These are phyloP conservation scores for Octomys mimax DNA, from an alignment of 2,797 vertebrate genomes.

Conservation along the genomic window DNA sequence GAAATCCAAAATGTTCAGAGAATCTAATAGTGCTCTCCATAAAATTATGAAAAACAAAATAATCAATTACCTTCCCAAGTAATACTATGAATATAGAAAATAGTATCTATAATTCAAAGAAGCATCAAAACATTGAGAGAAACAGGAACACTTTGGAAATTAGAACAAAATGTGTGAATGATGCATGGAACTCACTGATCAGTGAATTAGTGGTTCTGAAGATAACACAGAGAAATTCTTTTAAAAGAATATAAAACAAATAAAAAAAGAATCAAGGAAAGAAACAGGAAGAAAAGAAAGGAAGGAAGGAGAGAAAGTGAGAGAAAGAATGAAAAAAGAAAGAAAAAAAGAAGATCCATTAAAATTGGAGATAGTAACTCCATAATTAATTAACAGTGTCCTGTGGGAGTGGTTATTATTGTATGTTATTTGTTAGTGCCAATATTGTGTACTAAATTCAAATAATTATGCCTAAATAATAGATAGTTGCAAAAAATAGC, in stretches of 20 bases:
- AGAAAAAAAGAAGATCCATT: background rate
- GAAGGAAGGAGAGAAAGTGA: rapidly evolving
- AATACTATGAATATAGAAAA: background rate
- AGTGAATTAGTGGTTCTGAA: background rate
- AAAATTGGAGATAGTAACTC: background rate
- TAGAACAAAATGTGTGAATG: background rate
- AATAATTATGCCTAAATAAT: background rate
- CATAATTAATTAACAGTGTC: background rate
- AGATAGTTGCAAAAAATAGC: background rate
- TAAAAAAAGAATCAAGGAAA: background rate
- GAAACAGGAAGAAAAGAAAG: background rate
- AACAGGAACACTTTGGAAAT: background rate
- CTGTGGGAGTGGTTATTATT: background rate
- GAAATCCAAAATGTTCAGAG: background rate
- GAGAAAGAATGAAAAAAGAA: background rate
- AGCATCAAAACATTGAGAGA: background rate
- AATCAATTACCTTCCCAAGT: background rate
- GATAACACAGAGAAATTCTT: background rate
- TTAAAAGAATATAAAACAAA: background rate
- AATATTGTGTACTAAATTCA: background rate
- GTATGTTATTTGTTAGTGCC: background rate
- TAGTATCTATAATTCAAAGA: background rate
- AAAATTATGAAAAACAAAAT: background rate
- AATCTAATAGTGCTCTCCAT: background rate
- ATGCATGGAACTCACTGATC: background rate